These are phyloP conservation scores for Drosophila paracracens DNA, from an alignment of 2,888 invertebrate genomes.

Conservation along the genomic window DNA sequence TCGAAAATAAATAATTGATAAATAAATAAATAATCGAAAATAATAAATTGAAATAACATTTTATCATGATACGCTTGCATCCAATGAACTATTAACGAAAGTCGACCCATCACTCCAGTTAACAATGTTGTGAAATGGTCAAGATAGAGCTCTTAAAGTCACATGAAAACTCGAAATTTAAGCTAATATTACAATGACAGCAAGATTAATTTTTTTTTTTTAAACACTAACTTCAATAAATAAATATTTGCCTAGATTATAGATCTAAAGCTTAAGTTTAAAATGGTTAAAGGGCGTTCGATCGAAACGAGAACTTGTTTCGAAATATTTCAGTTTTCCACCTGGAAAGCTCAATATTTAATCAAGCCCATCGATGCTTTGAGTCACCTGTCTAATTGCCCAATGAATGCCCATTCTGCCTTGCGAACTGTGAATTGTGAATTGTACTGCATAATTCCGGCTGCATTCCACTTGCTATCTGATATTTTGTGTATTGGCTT, in stretches of 20 bases:
- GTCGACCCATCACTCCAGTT: background rate
- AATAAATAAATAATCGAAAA: too few relatives aligned
- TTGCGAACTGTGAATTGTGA: constrained; percentile 34
- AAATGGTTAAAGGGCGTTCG: background rate
- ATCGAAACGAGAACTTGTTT: background rate
- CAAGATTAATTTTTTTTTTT: background rate
- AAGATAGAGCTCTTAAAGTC: background rate
- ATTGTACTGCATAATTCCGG: constrained; percentile 32
- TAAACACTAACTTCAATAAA: background rate
- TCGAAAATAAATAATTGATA: background rate
- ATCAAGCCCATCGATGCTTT: constrained; percentile 3
- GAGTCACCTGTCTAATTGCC: constrained; percentile 1
- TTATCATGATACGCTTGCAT: background rate
- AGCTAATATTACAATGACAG: background rate
- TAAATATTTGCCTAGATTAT: background rate
- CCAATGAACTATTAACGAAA: background rate
- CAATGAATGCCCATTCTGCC: constrained; percentile 38
- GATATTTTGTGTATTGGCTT: constrained; percentile 69
- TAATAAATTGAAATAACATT: background rate
- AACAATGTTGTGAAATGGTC: background rate
- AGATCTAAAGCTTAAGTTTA: background rate
- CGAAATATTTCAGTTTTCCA: background rate
- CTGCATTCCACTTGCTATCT: constrained; percentile 45
- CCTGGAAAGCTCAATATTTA: background rate
- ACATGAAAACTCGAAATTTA: background rate